phyloP scores from a whole-genome alignment of 2,888 invertebrate genomes.

The Apamea monoglypha region DNA sequence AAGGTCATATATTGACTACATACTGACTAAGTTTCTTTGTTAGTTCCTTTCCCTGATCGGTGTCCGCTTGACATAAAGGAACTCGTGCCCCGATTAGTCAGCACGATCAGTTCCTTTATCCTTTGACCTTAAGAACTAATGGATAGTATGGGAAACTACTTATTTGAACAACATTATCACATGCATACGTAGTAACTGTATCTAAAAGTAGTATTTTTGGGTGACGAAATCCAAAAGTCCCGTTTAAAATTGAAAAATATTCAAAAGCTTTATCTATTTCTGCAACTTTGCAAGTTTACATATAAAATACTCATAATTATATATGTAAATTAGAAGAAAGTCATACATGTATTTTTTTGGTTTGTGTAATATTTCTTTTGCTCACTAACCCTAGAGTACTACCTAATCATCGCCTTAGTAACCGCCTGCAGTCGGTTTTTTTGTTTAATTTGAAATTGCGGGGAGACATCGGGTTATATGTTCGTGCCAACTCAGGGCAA shows the following conservation, averaged over 20 bases:
- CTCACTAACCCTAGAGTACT: neutral
- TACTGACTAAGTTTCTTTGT: conserved; percentile 5
- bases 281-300: neutral
- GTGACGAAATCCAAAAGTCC: neutral
- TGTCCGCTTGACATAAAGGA: conserved; percentile 33
- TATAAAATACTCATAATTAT: neutral
- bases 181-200: neutral
- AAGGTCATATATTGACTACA: neutral
- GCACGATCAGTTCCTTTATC: conserved; percentile 20
- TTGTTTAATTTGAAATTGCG: neutral
- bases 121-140: conserved; percentile 15
- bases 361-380: neutral
- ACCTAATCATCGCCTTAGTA: neutral
- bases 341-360: neutral
- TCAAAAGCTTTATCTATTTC: neutral
- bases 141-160: neutral
- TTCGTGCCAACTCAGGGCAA: neutral
- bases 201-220: neutral
- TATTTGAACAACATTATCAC: neutral
- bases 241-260: neutral
- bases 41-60: conserved; percentile 7
- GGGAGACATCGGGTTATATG: neutral
- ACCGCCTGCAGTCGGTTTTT: neutral
- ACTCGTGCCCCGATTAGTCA: conserved; percentile 31
- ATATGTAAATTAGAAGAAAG: neutral